Conservation (phyloP, 2,888 invertebrate genomes). For the Amaurobius ferox region DNA sequence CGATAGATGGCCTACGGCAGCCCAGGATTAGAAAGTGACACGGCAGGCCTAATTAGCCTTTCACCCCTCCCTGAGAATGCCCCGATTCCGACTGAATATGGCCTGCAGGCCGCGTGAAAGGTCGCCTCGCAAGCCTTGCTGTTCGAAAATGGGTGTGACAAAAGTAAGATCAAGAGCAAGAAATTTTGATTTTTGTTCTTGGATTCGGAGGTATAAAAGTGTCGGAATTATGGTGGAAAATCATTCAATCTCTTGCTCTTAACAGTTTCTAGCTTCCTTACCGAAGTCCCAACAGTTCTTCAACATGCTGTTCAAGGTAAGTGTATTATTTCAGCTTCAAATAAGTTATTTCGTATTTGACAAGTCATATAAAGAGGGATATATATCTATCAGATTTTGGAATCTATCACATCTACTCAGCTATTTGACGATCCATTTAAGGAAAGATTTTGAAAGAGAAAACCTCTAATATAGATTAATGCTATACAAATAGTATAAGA, state of each 20-base stretch:
- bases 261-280: conserved; percentile 15
- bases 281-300: background rate
- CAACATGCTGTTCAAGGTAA: conserved; percentile 65
- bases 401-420: too few relatives aligned
- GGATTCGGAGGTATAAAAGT: conserved; percentile 35
- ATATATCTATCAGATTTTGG: too few relatives aligned
- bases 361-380: too few relatives aligned
- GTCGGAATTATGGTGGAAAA: conserved; percentile 3
- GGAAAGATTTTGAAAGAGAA: too few relatives aligned
- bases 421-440: too few relatives aligned
- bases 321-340: background rate
- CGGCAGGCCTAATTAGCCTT: conserved; percentile 30
- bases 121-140: conserved; percentile 49
- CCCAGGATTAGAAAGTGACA: conserved; percentile 42
- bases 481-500: too few relatives aligned
- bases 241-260: conserved; percentile 42
- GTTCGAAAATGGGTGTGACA: conserved; percentile 37
- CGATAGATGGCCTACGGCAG: background rate
- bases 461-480: too few relatives aligned
- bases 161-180: conserved; percentile 52
- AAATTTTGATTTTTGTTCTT: background rate
- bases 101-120: conserved; percentile 37
- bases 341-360: background rate
- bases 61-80: conserved; percentile 62
- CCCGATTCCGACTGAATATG: conserved; percentile 26